Conservation (phyloP, 2,888 invertebrate species). For the Margaritifera margaritifera region DNA sequence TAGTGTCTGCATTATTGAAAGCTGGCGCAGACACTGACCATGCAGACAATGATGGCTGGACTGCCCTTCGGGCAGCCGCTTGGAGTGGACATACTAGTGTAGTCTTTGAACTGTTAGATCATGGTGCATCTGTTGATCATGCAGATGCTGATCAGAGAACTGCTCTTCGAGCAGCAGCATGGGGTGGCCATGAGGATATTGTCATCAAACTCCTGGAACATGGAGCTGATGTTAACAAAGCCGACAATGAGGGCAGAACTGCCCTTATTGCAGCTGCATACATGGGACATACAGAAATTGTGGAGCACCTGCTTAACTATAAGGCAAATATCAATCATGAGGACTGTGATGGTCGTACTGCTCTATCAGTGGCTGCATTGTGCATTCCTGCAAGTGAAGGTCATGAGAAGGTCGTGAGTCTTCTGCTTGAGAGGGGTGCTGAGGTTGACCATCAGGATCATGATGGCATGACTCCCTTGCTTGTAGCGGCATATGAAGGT, state of each 20-base stretch:
- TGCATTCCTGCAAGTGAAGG: conserved; percentile 75
- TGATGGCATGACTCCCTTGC: conserved; percentile 72
- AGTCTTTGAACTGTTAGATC: conserved; percentile 78
- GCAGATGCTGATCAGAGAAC: conserved; percentile 80
- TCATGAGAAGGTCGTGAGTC: conserved; percentile 69
- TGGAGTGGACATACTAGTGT: conserved; percentile 90
- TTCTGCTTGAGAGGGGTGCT: conserved; percentile 68
- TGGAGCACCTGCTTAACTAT: conserved; percentile 76
- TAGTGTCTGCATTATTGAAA: conserved; percentile 73
- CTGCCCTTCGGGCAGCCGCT: conserved; percentile 84
- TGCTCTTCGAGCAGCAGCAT: conserved; percentile 89
- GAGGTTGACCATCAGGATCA: conserved; percentile 71
- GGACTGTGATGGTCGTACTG: conserved; percentile 93
- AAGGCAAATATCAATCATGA: conserved; percentile 76
- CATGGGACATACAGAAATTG: conserved; percentile 78
- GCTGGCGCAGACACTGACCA: conserved; percentile 72
- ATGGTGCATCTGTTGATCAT: conserved; percentile 75
- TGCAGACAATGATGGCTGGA: conserved; percentile 74
- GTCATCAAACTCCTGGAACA: conserved; percentile 79
- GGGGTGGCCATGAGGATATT: conserved; percentile 75
- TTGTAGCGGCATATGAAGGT: conserved; percentile 72
- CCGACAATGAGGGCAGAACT: conserved; percentile 74
- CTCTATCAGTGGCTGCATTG: conserved; percentile 79
- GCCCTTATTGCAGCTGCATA: conserved; percentile 81
- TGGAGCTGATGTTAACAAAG: conserved; percentile 73